phyloP scores from a whole-genome alignment of 2,888 invertebrate species.

The Lycocerus yunnanus region DNA sequence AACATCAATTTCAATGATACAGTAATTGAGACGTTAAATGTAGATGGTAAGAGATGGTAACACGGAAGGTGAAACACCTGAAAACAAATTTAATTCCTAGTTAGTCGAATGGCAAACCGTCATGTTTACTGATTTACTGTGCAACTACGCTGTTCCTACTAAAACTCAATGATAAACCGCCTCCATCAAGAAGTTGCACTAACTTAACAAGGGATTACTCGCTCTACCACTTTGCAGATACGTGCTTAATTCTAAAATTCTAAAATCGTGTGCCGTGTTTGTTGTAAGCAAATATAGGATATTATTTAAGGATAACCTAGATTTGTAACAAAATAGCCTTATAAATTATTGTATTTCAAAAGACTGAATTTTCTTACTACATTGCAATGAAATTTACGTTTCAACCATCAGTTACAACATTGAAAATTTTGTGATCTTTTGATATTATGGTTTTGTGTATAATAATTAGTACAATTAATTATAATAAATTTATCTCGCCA shows the following conservation, averaged over 20 bases:
- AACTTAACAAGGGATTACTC: constrained; percentile 9
- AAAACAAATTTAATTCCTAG: constrained; percentile 36
- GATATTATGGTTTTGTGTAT: background rate
- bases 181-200: constrained; percentile 11
- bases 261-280: constrained; percentile 8
- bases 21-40: constrained; percentile 12
- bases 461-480: background rate
- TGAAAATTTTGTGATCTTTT: background rate
- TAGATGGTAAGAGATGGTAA: constrained; percentile 16
- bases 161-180: constrained; percentile 10
- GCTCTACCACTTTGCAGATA: constrained; percentile 9
- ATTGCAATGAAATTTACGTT: no score
- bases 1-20: background rate
- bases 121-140: constrained; percentile 8
- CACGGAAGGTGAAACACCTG: constrained; percentile 34
- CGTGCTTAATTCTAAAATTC: constrained; percentile 8
- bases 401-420: no score
- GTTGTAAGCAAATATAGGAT: constrained; percentile 8
- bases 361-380: background rate
- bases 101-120: constrained; percentile 17
- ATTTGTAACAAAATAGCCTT: background rate
- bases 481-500: background rate
- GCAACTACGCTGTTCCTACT: background rate
- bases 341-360: background rate
- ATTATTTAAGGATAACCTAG: background rate